These are phyloP conservation scores for Chironomus riparius DNA, from an alignment of 2,888 invertebrate species.

Conservation along the genomic window DNA sequence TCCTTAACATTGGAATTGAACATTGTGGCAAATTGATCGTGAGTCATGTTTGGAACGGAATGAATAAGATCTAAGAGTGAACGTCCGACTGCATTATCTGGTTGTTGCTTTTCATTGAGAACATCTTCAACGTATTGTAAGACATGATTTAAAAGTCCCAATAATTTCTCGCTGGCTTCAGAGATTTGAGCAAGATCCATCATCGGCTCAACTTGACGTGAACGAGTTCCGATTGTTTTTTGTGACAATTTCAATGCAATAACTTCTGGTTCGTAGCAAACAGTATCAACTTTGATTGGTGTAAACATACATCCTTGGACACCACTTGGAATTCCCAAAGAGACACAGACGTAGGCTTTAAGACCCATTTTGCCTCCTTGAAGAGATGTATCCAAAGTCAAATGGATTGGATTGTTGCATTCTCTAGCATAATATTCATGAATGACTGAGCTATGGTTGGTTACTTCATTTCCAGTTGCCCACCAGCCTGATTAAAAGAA, in stretches of 20 bases:
- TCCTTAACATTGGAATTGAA: conserved; percentile 96
- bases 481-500: conserved; percentile 65
- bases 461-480: conserved; percentile 96
- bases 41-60: conserved; percentile 82
- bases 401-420: conserved; percentile 87
- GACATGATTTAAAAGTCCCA: conserved; percentile 65
- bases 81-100: conserved; percentile 84
- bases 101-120: conserved; percentile 61
- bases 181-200: conserved; percentile 72
- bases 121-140: conserved; percentile 88
- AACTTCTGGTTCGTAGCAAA: conserved; percentile 85
- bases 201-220: conserved; percentile 52
- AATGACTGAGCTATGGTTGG: conserved; percentile 93
- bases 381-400: conserved; percentile 90
- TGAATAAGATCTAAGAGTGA: conserved; percentile 83
- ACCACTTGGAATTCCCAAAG: conserved; percentile 88
- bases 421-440: conserved; percentile 96
- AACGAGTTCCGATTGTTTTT: conserved; percentile 61
- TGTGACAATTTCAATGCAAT: conserved; percentile 72
- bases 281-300: conserved; percentile 81
- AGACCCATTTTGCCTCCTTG: conserved; percentile 84
- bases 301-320: conserved; percentile 95
- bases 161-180: conserved; percentile 72
- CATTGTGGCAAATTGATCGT: conserved; percentile 87
- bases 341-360: conserved; percentile 86